These are phyloP conservation scores for Lota lota DNA, from an alignment of 2,113 vertebrate species.

Conservation along the genomic window DNA sequence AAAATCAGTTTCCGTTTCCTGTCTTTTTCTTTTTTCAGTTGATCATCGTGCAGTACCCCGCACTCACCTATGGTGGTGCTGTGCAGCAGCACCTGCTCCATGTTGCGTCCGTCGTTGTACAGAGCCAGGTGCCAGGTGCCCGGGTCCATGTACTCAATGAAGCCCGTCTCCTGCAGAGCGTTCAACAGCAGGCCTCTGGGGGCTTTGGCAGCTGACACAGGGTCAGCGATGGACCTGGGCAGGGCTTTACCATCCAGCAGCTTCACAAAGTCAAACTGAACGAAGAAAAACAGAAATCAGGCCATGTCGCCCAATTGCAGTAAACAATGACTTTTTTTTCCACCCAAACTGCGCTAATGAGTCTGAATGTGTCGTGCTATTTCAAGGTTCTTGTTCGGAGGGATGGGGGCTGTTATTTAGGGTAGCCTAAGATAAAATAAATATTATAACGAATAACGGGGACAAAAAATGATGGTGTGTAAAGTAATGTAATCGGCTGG, in stretches of 20 bases:
- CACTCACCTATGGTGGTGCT: constrained; percentile 90
- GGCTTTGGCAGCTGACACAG: constrained; percentile 76
- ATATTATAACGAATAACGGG: constrained; percentile 16
- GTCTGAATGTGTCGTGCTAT: background rate
- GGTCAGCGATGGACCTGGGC: constrained; percentile 83
- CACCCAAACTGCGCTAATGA: constrained; percentile 11
- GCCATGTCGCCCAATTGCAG: constrained; percentile 1
- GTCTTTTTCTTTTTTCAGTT: background rate
- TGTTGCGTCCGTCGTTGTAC: constrained; percentile 94
- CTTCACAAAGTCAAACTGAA: constrained; percentile 97
- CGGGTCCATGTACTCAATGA: constrained; percentile 97
- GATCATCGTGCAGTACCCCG: background rate
- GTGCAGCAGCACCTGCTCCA: constrained; percentile 89
- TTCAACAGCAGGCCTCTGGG: constrained; percentile 88
- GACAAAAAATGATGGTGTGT: constrained; percentile 46
- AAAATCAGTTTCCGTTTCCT: background rate
- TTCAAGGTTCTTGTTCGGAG: constrained; percentile 10
- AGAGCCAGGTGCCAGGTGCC: constrained; percentile 94
- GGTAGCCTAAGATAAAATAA: too few relatives aligned
- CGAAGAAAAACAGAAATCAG: constrained; percentile 5
- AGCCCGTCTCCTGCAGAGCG: constrained; percentile 90
- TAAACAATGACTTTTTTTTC: constrained; percentile 6
- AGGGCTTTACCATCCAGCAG: constrained; percentile 94
- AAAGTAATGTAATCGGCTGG: too few relatives aligned
- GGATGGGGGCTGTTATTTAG: constrained; percentile 18